Conservation (phyloP, 2,113 vertebrate species). For the Xyrauchen texanus region DNA sequence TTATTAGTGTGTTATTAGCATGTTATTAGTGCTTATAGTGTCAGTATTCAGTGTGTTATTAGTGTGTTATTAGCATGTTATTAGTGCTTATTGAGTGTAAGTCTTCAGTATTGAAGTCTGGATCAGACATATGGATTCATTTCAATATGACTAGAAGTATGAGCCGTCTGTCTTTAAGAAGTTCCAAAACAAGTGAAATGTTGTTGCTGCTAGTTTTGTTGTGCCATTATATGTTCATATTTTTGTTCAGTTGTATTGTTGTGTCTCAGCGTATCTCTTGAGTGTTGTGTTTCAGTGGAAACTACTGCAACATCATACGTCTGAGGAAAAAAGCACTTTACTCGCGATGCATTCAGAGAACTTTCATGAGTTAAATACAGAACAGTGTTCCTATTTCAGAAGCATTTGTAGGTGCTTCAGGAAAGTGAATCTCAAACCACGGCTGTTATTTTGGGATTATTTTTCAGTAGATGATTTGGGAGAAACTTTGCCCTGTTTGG, state of each 20-base stretch:
- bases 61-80: too few species aligned
- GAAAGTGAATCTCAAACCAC: too few species aligned
- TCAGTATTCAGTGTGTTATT: neutral
- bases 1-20: too few species aligned
- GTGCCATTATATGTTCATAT: neutral
- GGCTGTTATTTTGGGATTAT: neutral
- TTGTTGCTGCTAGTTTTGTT: neutral
- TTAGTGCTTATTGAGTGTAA: neutral
- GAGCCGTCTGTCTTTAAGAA: neutral
- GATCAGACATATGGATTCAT: neutral
- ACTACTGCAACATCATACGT: neutral
- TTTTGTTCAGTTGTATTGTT: neutral
- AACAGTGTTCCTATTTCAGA: neutral
- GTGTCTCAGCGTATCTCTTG: neutral
- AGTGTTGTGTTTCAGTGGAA: neutral
- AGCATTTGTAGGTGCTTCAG: too few species aligned
- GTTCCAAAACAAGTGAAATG: neutral
- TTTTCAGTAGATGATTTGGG: neutral
- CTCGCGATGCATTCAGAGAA: neutral
- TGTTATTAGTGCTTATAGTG: neutral
- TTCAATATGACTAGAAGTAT: neutral
- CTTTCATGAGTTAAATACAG: neutral
- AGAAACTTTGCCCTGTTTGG: slow-evolving; percentile 37
- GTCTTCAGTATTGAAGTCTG: neutral
- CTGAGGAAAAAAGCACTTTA: too few species aligned